Evolutionary conservation across 2,888 invertebrate genomes (phyloP).

Genomic region (Sinohyriopsis cumingii): DNA sequence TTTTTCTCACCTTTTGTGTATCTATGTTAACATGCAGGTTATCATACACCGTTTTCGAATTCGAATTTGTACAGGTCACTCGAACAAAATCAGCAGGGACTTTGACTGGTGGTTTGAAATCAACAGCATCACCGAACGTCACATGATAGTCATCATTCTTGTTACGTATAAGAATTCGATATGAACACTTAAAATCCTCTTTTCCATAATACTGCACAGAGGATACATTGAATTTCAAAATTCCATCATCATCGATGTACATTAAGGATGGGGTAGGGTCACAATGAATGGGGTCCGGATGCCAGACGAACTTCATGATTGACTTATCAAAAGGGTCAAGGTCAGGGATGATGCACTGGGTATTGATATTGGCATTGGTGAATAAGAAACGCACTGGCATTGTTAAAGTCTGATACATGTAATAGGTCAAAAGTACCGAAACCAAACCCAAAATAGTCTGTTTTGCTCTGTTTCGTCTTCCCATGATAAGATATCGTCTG

Average conservation of each 20-base stretch:
- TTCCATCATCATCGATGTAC: constrained; percentile 29
- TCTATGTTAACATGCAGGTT: constrained; percentile 37
- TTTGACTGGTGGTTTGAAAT: constrained; percentile 21
- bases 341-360: constrained; percentile 39
- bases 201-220: constrained; percentile 10
- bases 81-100: constrained; percentile 38
- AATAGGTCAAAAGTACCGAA: constrained; percentile 11
- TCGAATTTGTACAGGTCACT: constrained; percentile 30
- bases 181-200: constrained; percentile 23
- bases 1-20: constrained; percentile 5
- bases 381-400: constrained; percentile 38
- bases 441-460: constrained; percentile 5
- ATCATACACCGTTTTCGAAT: constrained; percentile 23
- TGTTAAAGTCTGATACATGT: constrained; percentile 22
- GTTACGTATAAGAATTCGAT: constrained; percentile 23
- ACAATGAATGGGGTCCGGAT: constrained; percentile 41
- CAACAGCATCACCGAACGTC: constrained; percentile 25
- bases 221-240: constrained; percentile 29
- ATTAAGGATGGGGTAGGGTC: constrained; percentile 29
- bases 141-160: constrained; percentile 36
- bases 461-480: constrained; percentile 15
- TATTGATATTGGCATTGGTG: constrained; percentile 32
- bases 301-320: constrained; percentile 42
- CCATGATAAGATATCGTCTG: neutral
- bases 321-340: constrained; percentile 42